Evolutionary conservation across 2,888 invertebrate species (phyloP).

Genomic region (Drosophila lutescens): DNA sequence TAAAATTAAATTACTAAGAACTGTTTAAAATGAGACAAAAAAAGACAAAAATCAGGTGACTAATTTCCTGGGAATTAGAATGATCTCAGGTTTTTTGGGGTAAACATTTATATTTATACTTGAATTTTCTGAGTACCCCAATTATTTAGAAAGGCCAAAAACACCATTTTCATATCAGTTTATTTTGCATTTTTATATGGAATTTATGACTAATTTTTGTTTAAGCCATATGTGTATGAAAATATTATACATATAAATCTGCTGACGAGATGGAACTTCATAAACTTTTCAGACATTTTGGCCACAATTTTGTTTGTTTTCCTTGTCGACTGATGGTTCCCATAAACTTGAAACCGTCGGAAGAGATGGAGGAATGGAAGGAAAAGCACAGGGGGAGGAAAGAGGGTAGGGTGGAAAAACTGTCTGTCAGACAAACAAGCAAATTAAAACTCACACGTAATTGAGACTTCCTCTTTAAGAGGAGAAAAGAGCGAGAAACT

Average conservation of each 20-base stretch:
- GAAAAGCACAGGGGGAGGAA: background rate
- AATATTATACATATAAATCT: background rate
- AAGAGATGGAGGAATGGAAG: background rate
- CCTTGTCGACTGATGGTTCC: conserved; percentile 25
- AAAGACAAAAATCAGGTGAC: background rate
- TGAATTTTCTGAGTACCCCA: background rate
- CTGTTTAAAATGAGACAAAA: too few species aligned
- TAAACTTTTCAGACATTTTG: conserved; percentile 36
- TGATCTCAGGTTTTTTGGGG: background rate
- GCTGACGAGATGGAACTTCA: conserved; percentile 35
- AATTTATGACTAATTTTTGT: background rate
- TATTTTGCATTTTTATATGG: background rate
- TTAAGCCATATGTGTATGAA: background rate
- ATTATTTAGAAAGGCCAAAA: background rate
- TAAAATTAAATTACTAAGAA: too few species aligned
- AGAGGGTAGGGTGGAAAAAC: conserved; percentile 12
- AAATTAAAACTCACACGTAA: conserved; percentile 64
- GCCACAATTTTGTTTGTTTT: conserved; percentile 24
- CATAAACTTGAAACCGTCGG: conserved; percentile 38
- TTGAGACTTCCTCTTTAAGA: conserved; percentile 74
- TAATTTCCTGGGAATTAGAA: background rate
- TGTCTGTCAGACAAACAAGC: conserved; percentile 43
- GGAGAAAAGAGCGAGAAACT: conserved; percentile 44
- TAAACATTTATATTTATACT: background rate
- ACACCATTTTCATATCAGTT: background rate